phyloP scores from a whole-genome alignment of 2,888 invertebrate genomes.

The Drosophila fulvimacula region DNA sequence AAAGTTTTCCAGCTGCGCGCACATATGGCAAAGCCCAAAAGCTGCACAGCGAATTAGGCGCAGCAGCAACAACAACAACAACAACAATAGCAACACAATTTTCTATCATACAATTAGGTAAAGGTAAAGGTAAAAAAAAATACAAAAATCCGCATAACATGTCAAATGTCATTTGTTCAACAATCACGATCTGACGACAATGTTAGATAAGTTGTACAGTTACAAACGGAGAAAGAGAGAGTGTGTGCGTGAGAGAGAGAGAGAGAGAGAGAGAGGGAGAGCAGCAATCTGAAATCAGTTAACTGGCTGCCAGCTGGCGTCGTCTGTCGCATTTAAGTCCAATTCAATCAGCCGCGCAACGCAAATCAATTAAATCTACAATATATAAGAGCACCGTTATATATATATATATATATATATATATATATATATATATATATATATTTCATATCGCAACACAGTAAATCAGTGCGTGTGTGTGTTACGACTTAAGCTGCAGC shows the following conservation, averaged over 20 bases:
- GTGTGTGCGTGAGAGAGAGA: background rate
- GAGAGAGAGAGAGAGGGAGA: background rate
- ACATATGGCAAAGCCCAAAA: constrained; percentile 28
- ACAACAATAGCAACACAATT: constrained; percentile 19
- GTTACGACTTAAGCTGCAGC: constrained; percentile 22
- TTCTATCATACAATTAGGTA: constrained; percentile 61
- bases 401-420: too few relatives aligned
- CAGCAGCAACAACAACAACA: constrained; percentile 26
- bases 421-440: too few relatives aligned
- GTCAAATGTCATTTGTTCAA: constrained; percentile 78
- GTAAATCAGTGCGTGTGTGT: constrained; percentile 45
- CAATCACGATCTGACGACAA: constrained; percentile 73
- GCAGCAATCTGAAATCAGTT: constrained; percentile 25
- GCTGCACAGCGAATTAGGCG: constrained; percentile 32
- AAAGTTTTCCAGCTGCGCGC: constrained; percentile 38
- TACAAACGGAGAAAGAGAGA: constrained; percentile 17
- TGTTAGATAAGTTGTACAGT: constrained; percentile 65
- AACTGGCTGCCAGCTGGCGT: constrained; percentile 51
- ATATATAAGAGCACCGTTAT: constrained; percentile 32
- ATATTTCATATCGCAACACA: constrained; percentile 17
- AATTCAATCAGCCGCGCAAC: constrained; percentile 70
- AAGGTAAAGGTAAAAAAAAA: constrained; percentile 27
- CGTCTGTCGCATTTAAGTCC: constrained; percentile 53
- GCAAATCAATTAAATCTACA: constrained; percentile 65
- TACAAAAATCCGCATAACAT: constrained; percentile 64